These are phyloP conservation scores for Drosophila yooni DNA, from an alignment of 2,888 invertebrate genomes.

Conservation along the genomic window DNA sequence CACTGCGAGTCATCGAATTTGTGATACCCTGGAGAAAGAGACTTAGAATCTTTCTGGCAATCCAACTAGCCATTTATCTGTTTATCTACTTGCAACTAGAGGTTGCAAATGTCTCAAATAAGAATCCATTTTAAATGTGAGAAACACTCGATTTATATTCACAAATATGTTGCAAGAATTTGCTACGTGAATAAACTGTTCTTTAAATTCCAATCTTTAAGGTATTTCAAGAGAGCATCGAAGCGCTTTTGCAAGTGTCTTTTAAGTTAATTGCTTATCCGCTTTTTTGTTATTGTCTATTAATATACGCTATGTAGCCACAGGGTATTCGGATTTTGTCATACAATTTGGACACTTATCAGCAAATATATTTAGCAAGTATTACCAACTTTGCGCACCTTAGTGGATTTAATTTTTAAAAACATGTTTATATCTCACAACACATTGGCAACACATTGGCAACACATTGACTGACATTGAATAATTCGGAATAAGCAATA, in stretches of 20 bases:
- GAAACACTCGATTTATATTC: not conserved
- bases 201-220: not conserved
- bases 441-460: not conserved
- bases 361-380: not conserved
- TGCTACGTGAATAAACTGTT: not conserved
- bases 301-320: not conserved
- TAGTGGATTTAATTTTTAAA: not conserved
- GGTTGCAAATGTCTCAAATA: not conserved
- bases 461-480: not conserved
- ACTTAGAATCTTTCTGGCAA: not conserved
- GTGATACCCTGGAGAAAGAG: conserved; percentile 3
- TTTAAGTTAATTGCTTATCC: conserved; percentile 7
- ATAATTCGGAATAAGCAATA: not conserved
- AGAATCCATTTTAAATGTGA: not conserved
- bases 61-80: not conserved
- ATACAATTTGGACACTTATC: not conserved
- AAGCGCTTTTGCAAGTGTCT: conserved; percentile 57
- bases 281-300: not conserved
- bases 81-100: not conserved
- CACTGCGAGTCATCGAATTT: not conserved
- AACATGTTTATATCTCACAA: not conserved
- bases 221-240: conserved; percentile 13
- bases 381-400: not conserved
- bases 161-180: not conserved
- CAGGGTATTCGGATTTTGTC: not conserved